phyloP scores from a whole-genome alignment of 53 echinoderm and acorn worm species.

The Temnopleurus reevesii region DNA sequence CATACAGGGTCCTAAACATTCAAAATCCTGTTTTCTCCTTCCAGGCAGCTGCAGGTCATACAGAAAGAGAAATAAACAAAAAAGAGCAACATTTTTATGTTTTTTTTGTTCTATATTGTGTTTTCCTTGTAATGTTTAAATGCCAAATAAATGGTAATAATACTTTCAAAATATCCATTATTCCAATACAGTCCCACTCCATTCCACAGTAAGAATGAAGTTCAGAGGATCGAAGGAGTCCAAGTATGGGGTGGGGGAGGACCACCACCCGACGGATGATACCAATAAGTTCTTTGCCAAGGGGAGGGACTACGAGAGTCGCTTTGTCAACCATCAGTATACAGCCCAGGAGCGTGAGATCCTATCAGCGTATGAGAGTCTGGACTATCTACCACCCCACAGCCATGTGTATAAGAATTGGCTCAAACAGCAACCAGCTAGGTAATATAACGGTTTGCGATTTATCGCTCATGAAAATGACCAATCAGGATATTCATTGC shows the following conservation, averaged over 20 bases:
- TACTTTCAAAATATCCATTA: background rate
- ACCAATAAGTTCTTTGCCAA: slow-evolving; percentile 88
- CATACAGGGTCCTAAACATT: too few species aligned
- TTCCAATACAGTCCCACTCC: background rate
- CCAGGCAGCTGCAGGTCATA: too few species aligned
- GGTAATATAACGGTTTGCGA: slow-evolving; percentile 62
- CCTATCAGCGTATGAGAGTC: slow-evolving; percentile 87
- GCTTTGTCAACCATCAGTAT: slow-evolving; percentile 93
- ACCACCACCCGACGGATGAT: slow-evolving; percentile 89
- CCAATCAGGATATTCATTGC: too few species aligned
- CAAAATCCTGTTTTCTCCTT: too few species aligned
- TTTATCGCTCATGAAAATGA: background rate
- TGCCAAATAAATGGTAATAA: too few species aligned
- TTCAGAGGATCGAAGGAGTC: slow-evolving; percentile 10
- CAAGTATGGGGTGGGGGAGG: slow-evolving; percentile 54
- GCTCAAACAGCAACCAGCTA: slow-evolving; percentile 94
- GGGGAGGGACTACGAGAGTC: slow-evolving; percentile 97
- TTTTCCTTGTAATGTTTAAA: too few species aligned
- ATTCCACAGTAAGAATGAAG: slow-evolving; percentile 6
- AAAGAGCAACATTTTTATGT: too few species aligned
- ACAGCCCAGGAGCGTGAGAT: slow-evolving; percentile 91
- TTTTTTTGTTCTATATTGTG: too few species aligned
- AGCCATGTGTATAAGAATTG: slow-evolving; percentile 98
- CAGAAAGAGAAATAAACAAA: too few species aligned
- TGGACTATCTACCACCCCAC: slow-evolving; percentile 94